Conservation (phyloP, 2,797 vertebrate species). For the Mastacembelus armatus region DNA sequence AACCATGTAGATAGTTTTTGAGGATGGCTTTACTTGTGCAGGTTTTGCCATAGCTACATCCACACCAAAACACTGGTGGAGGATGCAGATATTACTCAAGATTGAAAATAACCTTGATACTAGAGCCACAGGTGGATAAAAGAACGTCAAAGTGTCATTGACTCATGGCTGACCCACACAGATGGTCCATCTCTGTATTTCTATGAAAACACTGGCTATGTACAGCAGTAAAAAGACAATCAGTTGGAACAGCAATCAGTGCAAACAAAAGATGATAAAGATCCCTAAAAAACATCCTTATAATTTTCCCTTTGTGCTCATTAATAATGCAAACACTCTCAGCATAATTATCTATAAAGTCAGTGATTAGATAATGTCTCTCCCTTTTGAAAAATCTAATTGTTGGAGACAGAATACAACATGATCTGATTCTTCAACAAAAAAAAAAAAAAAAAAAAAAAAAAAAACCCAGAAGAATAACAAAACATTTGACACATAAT, state of each 20-base stretch:
- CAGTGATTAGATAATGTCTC: conserved; percentile 15
- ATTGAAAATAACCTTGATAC: too few species aligned
- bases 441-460: conserved; percentile 8
- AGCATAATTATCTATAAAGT: not conserved
- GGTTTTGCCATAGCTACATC: not conserved
- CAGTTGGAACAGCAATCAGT: conserved; percentile 15
- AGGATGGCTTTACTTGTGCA: not conserved
- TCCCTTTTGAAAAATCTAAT: conserved; percentile 15
- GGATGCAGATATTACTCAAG: too few species aligned
- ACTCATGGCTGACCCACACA: not conserved
- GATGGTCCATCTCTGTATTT: not conserved
- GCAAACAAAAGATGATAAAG: conserved; percentile 24
- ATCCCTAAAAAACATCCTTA: conserved; percentile 4
- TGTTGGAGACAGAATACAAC: not conserved
- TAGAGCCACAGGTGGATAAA: too few species aligned
- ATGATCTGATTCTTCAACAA: conserved; percentile 15
- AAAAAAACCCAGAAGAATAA: not conserved
- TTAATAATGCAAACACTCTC: conserved; percentile 14
- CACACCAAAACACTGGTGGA: not conserved
- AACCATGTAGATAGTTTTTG: not conserved
- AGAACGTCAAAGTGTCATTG: too few species aligned
- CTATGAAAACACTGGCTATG: not conserved
- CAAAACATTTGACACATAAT: conserved; percentile 6
- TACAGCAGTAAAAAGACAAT: not conserved
- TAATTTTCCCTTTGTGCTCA: conserved; percentile 25